Conservation (phyloP, 2,888 invertebrate genomes). For the Linnaemya tessellans region DNA sequence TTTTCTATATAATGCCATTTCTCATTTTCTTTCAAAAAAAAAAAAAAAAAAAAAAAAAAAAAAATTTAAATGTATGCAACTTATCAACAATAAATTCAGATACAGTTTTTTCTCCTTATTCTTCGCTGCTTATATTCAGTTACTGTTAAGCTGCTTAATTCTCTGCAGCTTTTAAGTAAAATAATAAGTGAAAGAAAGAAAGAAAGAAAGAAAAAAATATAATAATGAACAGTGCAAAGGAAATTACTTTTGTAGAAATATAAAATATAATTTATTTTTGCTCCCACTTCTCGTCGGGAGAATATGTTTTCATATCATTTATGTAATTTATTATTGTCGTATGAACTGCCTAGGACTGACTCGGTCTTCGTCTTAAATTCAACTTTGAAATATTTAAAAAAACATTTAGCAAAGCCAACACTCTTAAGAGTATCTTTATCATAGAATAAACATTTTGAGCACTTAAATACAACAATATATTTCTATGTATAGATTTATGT, state of each 20-base stretch:
- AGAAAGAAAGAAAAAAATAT: constrained; percentile 41
- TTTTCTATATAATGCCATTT: too few relatives aligned
- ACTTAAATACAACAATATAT: constrained; percentile 38
- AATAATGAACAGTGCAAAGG: constrained; percentile 9
- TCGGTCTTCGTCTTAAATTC: background rate
- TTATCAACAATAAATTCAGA: too few relatives aligned
- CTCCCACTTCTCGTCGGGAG: constrained; percentile 12
- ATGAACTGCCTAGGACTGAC: constrained; percentile 26
- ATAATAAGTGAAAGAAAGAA: too few relatives aligned
- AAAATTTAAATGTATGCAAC: too few relatives aligned
- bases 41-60: too few relatives aligned
- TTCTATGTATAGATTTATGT: too few relatives aligned
- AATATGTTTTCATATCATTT: constrained; percentile 50
- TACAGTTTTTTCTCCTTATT: background rate
- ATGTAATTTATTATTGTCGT: constrained; percentile 63
- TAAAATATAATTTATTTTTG: constrained; percentile 11
- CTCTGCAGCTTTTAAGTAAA: constrained; percentile 32
- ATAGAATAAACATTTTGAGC: constrained; percentile 52
- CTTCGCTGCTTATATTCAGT: background rate
- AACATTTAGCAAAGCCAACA: constrained; percentile 34
- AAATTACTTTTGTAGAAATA: constrained; percentile 6
- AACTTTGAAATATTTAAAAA: constrained; percentile 37
- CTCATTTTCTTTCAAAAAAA: too few relatives aligned
- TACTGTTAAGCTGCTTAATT: constrained; percentile 60
- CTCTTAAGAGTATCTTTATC: constrained; percentile 43